These are phyloP conservation scores for Parazoanthus swiftii DNA, from an alignment of 92 coral and sea anemone species.

Conservation along the genomic window DNA sequence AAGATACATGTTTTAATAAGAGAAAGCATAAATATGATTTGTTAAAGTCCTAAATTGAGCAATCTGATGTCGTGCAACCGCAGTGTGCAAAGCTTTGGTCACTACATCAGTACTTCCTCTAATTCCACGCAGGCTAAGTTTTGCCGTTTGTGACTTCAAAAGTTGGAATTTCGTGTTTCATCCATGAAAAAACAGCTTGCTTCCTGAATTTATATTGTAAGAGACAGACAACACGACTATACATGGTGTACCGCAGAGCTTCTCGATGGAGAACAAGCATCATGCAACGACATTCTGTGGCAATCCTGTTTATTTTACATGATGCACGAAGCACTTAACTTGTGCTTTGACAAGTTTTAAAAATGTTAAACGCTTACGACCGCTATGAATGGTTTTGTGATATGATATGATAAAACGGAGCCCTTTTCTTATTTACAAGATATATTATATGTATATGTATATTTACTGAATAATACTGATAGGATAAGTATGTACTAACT, in stretches of 20 bases:
- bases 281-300: conserved; percentile 47
- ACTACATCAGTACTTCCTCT: background rate
- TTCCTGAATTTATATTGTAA: conserved; percentile 28
- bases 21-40: too few species aligned
- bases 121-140: background rate
- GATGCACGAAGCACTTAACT: background rate
- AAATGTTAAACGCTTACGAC: background rate
- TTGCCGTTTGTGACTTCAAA: background rate
- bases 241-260: conserved; percentile 36
- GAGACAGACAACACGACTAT: conserved; percentile 37
- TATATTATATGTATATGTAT: too few species aligned
- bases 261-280: background rate
- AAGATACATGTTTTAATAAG: background rate
- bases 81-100: background rate
- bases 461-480: too few species aligned
- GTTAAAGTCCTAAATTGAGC: background rate
- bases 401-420: background rate
- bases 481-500: too few species aligned
- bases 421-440: too few species aligned
- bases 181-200: background rate
- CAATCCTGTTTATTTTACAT: conserved; percentile 34
- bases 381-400: too few species aligned
- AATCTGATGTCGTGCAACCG: background rate
- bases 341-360: conserved; percentile 9
- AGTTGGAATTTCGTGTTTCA: background rate